These are phyloP conservation scores for Polypterus senegalus DNA, from an alignment of 2,113 vertebrate genomes.

Conservation along the genomic window DNA sequence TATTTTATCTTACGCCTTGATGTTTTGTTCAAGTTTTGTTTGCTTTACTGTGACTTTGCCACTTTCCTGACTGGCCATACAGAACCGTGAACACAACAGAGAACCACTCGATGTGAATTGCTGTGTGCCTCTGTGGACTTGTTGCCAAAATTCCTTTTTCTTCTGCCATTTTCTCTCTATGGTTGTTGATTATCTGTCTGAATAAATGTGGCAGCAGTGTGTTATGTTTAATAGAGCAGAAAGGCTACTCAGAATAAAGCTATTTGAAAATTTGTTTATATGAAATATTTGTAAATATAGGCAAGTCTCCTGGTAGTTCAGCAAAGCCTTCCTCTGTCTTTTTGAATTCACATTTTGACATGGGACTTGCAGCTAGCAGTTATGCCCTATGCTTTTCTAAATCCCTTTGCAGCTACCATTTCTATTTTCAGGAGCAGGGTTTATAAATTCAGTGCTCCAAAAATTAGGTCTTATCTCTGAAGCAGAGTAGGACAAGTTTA, in stretches of 20 bases:
- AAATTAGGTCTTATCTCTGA: conserved; percentile 19
- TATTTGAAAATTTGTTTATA: conserved; percentile 98
- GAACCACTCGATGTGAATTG: conserved; percentile 53
- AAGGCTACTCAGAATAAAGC: conserved; percentile 96
- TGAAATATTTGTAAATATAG: conserved; percentile 96
- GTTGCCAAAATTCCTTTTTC: conserved; percentile 73
- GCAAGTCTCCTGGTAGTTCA: conserved; percentile 74
- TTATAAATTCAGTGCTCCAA: background rate
- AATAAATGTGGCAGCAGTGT: conserved; percentile 98
- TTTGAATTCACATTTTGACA: conserved; percentile 77
- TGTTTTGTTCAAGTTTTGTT: conserved; percentile 46
- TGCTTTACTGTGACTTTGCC: conserved; percentile 42
- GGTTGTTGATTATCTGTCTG: conserved; percentile 98
- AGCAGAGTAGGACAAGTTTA: conserved; percentile 8
- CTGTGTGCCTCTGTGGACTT: conserved; percentile 53
- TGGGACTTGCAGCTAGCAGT: conserved; percentile 75
- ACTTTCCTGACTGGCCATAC: conserved; percentile 66
- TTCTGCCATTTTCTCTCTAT: conserved; percentile 69
- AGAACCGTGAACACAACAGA: conserved; percentile 65
- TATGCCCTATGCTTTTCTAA: conserved; percentile 55
- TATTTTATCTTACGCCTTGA: conserved; percentile 32
- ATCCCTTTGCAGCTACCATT: conserved; percentile 31
- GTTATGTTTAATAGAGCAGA: conserved; percentile 98
- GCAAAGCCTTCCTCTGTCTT: conserved; percentile 72
- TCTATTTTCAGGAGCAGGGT: conserved; percentile 3